A percentile compares a stretch with the other conserved stretches of the same genome.
Conservation (phyloP, 2,113 vertebrate species). For the Pterophyllum scalare region DNA sequence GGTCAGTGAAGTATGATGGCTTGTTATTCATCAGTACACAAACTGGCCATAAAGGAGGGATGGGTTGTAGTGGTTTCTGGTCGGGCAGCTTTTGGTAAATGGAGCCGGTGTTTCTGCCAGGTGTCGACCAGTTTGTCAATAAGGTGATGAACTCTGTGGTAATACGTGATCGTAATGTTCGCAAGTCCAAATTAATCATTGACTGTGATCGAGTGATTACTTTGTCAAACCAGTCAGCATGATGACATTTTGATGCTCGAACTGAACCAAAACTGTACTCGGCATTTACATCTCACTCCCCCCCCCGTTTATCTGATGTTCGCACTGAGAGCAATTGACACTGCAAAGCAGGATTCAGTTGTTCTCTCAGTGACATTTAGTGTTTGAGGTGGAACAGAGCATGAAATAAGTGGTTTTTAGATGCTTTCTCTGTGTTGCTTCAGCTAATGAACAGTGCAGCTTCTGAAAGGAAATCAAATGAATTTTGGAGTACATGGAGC, state of each 20-base stretch:
- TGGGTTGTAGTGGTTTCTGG: background rate
- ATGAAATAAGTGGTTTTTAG: conserved; percentile 33
- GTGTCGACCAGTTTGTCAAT: conserved; percentile 44
- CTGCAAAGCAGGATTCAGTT: conserved; percentile 7
- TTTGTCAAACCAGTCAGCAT: background rate
- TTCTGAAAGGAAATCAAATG: conserved; percentile 62
- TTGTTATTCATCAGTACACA: conserved; percentile 48
- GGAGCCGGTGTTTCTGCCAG: conserved; percentile 28
- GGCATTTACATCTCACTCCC: background rate
- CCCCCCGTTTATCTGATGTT: conserved; percentile 2
- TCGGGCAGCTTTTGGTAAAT: conserved; percentile 21
- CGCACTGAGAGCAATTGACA: background rate
- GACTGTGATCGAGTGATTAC: conserved; percentile 1
- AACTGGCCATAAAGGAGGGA: conserved; percentile 18
- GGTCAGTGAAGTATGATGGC: conserved; percentile 24
- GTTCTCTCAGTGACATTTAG: conserved; percentile 1
- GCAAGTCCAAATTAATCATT: background rate
- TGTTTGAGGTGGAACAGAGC: conserved; percentile 35
- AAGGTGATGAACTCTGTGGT: conserved; percentile 22
- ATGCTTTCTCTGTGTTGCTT: conserved; percentile 29
- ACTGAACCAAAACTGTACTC: background rate
- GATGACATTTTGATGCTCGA: conserved; percentile 4
- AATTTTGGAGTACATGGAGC: conserved; percentile 59
- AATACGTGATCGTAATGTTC: background rate
- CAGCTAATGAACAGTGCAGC: conserved; percentile 61